These are phyloP conservation scores for Aleadryas rufinucha DNA, from an alignment of 2,113 vertebrate genomes.

Conservation along the genomic window DNA sequence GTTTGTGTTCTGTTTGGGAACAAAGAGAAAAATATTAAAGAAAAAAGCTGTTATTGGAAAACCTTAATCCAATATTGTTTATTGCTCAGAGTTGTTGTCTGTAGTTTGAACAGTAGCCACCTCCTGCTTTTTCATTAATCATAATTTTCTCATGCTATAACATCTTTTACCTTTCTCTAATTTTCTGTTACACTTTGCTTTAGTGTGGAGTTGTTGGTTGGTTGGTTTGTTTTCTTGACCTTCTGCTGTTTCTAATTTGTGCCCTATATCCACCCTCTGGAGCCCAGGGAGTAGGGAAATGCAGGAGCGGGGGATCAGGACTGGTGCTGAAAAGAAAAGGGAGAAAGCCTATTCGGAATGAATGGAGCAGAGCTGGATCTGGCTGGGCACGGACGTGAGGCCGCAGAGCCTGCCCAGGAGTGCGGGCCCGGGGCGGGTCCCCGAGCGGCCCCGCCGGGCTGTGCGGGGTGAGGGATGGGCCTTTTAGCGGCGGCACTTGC, in stretches of 20 bases:
- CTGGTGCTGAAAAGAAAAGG: too few species aligned
- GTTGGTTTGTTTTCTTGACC: background rate
- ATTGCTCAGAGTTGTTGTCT: background rate
- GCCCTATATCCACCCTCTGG: background rate
- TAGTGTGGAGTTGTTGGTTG: background rate
- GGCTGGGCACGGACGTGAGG: accelerated
- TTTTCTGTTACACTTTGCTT: background rate
- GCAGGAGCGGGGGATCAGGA: too few species aligned
- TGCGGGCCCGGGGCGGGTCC: accelerated
- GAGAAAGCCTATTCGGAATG: accelerated
- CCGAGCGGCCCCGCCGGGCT: background rate
- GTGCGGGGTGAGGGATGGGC: background rate
- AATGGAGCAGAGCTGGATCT: accelerated
- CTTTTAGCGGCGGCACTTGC: background rate
- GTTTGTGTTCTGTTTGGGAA: background rate
- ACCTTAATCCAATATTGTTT: background rate
- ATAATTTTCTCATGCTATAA: background rate
- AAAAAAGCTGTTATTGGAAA: background rate
- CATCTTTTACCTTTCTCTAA: background rate
- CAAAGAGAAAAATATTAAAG: background rate
- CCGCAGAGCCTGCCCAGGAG: accelerated
- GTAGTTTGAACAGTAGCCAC: background rate
- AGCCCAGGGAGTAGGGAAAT: background rate
- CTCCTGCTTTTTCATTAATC: background rate
- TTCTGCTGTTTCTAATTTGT: background rate